Percentiles rank a stretch among this genome's conserved stretches.
Evolutionary conservation across 1,140 invertebrate genomes (phyloP).

Genomic region (Psix sp.): DNA sequence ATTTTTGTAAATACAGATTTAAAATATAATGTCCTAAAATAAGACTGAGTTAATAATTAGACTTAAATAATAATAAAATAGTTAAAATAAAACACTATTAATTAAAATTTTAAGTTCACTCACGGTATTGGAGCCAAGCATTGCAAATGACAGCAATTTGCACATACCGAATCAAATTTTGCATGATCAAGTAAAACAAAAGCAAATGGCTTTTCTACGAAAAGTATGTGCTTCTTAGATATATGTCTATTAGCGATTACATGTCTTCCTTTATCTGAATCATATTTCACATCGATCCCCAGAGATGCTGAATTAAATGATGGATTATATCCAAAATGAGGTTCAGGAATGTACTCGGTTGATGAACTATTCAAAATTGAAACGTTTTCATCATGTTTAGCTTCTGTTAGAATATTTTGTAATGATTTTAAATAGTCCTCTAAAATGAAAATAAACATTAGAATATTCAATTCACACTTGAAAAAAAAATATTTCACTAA

Average conservation of each 20-base stretch:
- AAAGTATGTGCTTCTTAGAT: constrained; percentile 80
- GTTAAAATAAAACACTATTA: too few species aligned
- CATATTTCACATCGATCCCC: constrained; percentile 64
- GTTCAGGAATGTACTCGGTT: constrained; percentile 43
- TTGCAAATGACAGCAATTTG: constrained; percentile 78
- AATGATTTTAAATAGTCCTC: too few species aligned
- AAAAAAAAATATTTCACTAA: too few species aligned
- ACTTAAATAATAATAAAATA: too few species aligned
- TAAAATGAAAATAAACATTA: too few species aligned
- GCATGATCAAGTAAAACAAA: constrained; percentile 79
- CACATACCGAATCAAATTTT: constrained; percentile 71
- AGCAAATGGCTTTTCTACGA: constrained; percentile 84
- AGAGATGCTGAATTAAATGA: constrained; percentile 67
- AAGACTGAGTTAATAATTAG: too few species aligned
- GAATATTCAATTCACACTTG: too few species aligned
- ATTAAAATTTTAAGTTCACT: too few species aligned
- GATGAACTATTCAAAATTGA: constrained; percentile 12
- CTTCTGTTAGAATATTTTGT: too few species aligned
- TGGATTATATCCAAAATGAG: constrained; percentile 63
- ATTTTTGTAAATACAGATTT: too few species aligned
- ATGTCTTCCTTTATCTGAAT: constrained; percentile 75
- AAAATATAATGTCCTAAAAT: too few species aligned
- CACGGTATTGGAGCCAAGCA: constrained; percentile 75
- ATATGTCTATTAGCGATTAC: constrained; percentile 78
- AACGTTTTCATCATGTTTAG: too few species aligned